Evolutionary conservation across 2,888 invertebrate genomes (phyloP).

Genomic region (Drosophila flavopinicola): DNA sequence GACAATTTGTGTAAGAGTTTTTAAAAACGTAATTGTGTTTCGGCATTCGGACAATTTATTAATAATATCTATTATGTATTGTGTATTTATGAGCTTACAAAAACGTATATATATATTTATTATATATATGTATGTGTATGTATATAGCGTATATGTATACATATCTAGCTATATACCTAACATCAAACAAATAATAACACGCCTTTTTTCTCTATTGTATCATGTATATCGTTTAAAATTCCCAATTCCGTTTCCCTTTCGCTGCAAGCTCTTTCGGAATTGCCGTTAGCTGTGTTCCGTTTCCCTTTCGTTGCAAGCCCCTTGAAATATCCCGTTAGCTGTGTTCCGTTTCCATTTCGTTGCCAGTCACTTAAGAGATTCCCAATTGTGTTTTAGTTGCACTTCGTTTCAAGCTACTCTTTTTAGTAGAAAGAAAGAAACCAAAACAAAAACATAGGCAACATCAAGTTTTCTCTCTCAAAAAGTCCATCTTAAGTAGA

Average conservation of each 20-base stretch:
- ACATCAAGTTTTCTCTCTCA: conserved; percentile 36
- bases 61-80: conserved; percentile 52
- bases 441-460: conserved; percentile 25
- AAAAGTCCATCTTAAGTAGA: conserved; percentile 73
- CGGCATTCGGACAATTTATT: conserved; percentile 41
- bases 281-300: too few species aligned
- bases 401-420: conserved; percentile 8
- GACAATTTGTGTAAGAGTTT: conserved; percentile 51
- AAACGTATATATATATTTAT: conserved; percentile 19
- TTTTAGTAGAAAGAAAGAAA: neutral
- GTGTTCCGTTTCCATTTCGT: too few species aligned
- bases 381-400: conserved; percentile 5
- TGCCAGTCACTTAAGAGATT: too few species aligned
- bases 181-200: conserved; percentile 6
- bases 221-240: conserved; percentile 22
- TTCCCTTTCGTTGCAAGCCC: too few species aligned
- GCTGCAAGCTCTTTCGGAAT: too few species aligned
- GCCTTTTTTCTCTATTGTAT: conserved; percentile 28
- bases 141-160: conserved; percentile 52
- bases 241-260: conserved; percentile 29
- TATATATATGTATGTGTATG: conserved; percentile 50
- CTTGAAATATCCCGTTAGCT: too few species aligned
- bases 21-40: conserved; percentile 51
- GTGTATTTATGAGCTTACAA: conserved; percentile 78
- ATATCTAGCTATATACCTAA: conserved; percentile 59